Base-by-base conservation (phyloP, 2,113 vertebrate genomes). In the Podiceps cristatus region DNA sequence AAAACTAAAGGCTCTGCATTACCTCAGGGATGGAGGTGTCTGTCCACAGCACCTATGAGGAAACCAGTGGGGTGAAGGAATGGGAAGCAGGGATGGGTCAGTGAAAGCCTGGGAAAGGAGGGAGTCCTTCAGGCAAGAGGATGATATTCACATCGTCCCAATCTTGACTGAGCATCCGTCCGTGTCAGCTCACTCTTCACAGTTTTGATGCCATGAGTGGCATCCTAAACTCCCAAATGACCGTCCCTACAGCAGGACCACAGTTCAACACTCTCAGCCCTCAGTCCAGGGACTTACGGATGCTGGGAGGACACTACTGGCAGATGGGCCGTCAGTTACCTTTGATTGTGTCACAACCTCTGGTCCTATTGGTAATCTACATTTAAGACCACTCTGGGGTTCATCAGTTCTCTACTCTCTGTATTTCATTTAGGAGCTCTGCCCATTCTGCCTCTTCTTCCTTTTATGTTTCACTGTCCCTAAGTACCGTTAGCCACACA, bases 381-480 rank as follows among this genome's bases (percentile, higher is more conserved):
- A 47, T 53, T 37, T 85, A 37, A 79, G 42, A 77, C 22, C 33
- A 29, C 66, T 90, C 66, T 47, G 85, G 55, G 15, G 69, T 55
- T 42, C 23, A 44, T 49, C 71, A 5, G 2, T 67, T 53, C 59
- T 82, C 74, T 66, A 20, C 28, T 44, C 56, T 60, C 33, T 1
- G 0, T 35, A 50, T 59, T 91, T 92, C 76, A n/a, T 84, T 89
- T 55, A 58, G 79, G 64, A 85, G 85, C 93, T 95, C 90, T 91
- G 74, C 79, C 86, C 45, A 35, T 91, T 83, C 19, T 24, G 42
- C 35, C 33, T 55, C 27, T 63, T 67, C 58, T 67, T 84, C 73
- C 59, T 35, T 29, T 45, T 40, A 29, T 1, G 6, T 86, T 87
- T 73, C 64, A 25, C 74, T 87, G 74, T 73, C 67, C 69, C 52